Evolutionary conservation across 1,140 invertebrate genomes (phyloP).

Genomic region (Charaxes varanes): DNA sequence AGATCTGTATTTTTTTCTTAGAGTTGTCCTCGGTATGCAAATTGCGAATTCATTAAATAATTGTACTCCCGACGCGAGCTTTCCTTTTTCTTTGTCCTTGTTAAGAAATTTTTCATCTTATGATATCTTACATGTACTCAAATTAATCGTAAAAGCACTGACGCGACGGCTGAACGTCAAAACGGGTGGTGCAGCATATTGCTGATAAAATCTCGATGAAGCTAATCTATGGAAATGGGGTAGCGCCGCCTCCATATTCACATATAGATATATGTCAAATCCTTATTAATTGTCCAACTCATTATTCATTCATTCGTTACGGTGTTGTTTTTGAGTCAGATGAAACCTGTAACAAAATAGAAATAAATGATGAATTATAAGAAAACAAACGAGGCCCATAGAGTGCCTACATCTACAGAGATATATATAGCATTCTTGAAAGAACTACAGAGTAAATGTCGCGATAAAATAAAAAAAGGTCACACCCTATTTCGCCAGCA

Average conservation of each 20-base stretch:
- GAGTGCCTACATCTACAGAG: not conserved
- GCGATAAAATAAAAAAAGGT: constrained; percentile 20
- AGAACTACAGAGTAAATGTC: constrained; percentile 1
- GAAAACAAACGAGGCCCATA: too few relatives aligned
- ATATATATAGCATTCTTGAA: not conserved
- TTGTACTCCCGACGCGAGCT: too few relatives aligned
- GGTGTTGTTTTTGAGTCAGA: constrained; percentile 8
- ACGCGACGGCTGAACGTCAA: too few relatives aligned
- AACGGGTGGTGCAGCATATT: constrained; percentile 53
- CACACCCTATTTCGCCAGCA: constrained; percentile 12
- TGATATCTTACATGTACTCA: too few relatives aligned
- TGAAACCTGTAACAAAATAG: constrained; percentile 32
- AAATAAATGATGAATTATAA: not conserved
- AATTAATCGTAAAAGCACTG: too few relatives aligned
- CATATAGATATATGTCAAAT: constrained; percentile 7
- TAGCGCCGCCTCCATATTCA: constrained; percentile 58
- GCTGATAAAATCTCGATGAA: constrained; percentile 58
- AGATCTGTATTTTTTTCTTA: too few relatives aligned
- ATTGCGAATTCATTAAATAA: too few relatives aligned
- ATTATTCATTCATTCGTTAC: constrained; percentile 7
- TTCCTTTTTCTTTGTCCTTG: too few relatives aligned
- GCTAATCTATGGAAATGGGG: constrained; percentile 56
- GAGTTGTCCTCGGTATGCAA: too few relatives aligned
- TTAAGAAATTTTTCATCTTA: too few relatives aligned
- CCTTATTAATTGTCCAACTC: constrained; percentile 5